phyloP scores from a whole-genome alignment of 2,113 vertebrate genomes.

The Pollimyrus isidori region DNA sequence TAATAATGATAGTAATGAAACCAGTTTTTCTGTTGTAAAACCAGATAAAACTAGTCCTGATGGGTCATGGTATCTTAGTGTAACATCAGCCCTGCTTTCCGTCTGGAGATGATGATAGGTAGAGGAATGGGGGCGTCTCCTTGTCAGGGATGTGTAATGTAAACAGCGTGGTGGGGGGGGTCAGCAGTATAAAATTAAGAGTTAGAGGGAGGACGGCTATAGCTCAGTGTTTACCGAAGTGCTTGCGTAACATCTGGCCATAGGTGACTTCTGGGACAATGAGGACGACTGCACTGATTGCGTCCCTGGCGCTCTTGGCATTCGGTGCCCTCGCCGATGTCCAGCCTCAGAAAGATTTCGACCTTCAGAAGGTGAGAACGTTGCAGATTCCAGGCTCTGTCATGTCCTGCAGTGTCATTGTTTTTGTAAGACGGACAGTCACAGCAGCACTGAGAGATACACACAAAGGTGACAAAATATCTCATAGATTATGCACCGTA shows the following conservation, averaged over 20 bases:
- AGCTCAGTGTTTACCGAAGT: conserved; percentile 11
- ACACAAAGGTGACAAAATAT: not conserved
- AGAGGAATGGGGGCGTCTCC: conserved; percentile 8
- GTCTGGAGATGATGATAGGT: conserved; percentile 14
- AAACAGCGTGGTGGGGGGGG: not conserved
- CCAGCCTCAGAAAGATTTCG: conserved; percentile 60
- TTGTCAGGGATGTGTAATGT: not conserved
- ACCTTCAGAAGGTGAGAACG: conserved; percentile 53
- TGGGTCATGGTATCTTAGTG: not conserved
- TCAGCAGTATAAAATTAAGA: conserved; percentile 14
- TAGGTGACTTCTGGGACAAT: conserved; percentile 41
- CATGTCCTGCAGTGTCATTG: not conserved
- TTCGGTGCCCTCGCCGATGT: conserved; percentile 38
- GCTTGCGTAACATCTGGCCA: conserved; percentile 13
- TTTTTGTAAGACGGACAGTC: not conserved
- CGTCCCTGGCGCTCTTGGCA: conserved; percentile 41
- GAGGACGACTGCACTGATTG: conserved; percentile 41
- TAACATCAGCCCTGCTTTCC: not conserved
- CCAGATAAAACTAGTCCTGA: not conserved
- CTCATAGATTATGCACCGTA: not conserved
- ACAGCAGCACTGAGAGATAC: not conserved
- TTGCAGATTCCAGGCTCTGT: not conserved
- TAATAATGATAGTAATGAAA: not conserved
- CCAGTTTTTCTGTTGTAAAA: not conserved
- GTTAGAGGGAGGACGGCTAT: not conserved